Conservation (phyloP, 2,888 invertebrate species). For the Podabrus alpinus region DNA sequence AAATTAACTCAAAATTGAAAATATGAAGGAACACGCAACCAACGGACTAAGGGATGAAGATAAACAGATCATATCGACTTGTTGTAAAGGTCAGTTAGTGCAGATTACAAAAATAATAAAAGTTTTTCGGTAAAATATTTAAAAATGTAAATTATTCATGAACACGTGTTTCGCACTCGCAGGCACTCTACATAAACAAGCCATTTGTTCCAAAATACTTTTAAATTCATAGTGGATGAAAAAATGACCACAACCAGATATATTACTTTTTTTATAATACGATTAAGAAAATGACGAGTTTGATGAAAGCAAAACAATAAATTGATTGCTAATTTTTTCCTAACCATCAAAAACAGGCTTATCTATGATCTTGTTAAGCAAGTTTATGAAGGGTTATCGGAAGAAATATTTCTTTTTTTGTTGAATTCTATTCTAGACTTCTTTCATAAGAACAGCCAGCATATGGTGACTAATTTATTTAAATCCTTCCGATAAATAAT, state of each 20-base stretch:
- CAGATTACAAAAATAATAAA: not conserved
- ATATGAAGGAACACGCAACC: conserved; percentile 38
- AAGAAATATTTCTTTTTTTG: not conserved
- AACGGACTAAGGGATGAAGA: conserved; percentile 34
- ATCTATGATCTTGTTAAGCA: not conserved
- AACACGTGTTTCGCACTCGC: not conserved
- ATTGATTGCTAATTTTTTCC: not conserved
- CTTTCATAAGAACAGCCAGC: not conserved
- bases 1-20: not conserved
- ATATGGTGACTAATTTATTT: not conserved
- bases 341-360: not conserved
- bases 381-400: not conserved
- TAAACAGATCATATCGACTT: conserved; percentile 32
- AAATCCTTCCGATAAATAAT: not conserved
- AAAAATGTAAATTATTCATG: too few species aligned
- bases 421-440: not conserved
- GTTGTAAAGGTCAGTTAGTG: conserved; percentile 32
- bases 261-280: too few species aligned
- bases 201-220: too few species aligned
- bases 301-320: not conserved
- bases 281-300: not conserved
- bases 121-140: too few species aligned
- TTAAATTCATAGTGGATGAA: too few species aligned
- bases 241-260: too few species aligned
- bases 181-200: not conserved